Percentiles rank a stretch among this genome's conserved stretches.
These are phyloP conservation scores for Aporophyla lueneburgensis DNA, from an alignment of 2,888 invertebrate species.

Conservation along the genomic window DNA sequence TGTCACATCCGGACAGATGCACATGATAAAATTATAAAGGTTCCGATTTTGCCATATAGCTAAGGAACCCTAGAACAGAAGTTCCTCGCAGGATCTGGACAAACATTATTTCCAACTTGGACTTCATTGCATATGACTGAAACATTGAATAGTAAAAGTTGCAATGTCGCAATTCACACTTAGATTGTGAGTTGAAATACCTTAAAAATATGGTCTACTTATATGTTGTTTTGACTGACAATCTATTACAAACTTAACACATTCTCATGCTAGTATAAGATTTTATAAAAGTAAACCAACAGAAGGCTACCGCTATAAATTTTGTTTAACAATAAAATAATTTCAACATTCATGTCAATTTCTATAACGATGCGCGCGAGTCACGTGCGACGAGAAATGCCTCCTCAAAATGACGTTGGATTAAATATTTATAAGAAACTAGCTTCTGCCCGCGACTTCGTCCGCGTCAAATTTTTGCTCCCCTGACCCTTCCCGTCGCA, in stretches of 20 bases:
- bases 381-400: neutral
- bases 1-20: neutral
- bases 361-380: constrained; percentile 12
- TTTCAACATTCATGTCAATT: constrained; percentile 25
- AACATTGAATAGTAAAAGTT: neutral
- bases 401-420: neutral
- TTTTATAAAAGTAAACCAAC: constrained; percentile 19
- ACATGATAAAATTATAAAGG: neutral
- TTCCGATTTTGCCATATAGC: neutral
- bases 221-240: too few relatives aligned
- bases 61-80: neutral
- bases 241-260: neutral
- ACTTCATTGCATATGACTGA: neutral
- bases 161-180: neutral
- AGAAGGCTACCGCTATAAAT: neutral
- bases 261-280: neutral
- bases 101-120: neutral
- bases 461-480: too few relatives aligned
- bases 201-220: too few relatives aligned
- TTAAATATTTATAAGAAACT: neutral
- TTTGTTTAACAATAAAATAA: constrained; percentile 34
- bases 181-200: too few relatives aligned
- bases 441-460: too few relatives aligned
- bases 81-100: neutral
- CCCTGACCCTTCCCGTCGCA: too few relatives aligned